Conservation (phyloP, 1,140 invertebrate genomes). For the Galleria mellonella region DNA sequence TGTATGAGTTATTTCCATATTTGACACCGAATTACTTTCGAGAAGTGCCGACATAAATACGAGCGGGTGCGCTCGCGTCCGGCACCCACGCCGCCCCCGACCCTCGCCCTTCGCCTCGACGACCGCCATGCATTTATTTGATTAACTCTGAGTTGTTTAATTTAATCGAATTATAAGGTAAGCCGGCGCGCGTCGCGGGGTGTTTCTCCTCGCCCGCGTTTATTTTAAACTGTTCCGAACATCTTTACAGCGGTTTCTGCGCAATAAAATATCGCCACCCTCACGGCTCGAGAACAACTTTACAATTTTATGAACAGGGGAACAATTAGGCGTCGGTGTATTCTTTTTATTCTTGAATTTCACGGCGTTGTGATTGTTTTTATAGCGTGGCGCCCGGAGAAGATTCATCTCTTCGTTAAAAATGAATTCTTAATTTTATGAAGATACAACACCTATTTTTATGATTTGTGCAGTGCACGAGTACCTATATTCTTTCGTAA, state of each 20-base stretch:
- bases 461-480: slow-evolving; percentile 30
- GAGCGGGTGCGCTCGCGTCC: slow-evolving; percentile 39
- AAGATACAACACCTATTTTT: slow-evolving; percentile 40
- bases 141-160: slow-evolving; percentile 74
- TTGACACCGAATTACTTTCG: slow-evolving; percentile 74
- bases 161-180: slow-evolving; percentile 73
- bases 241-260: slow-evolving; percentile 72
- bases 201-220: slow-evolving; percentile 37
- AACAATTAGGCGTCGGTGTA: slow-evolving; percentile 65
- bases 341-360: slow-evolving; percentile 61
- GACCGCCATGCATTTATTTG: slow-evolving; percentile 71
- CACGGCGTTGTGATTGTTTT: slow-evolving; percentile 55
- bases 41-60: slow-evolving; percentile 72
- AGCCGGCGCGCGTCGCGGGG: slow-evolving; percentile 34
- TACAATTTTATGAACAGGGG: slow-evolving; percentile 72
- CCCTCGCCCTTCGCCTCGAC: slow-evolving; percentile 31
- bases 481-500: not conserved
- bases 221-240: slow-evolving; percentile 69
- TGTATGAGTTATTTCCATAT: slow-evolving; percentile 74
- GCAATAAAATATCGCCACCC: slow-evolving; percentile 70
- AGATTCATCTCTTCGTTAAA: slow-evolving; percentile 66
- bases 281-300: slow-evolving; percentile 59
- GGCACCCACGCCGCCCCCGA: slow-evolving; percentile 16
- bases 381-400: slow-evolving; percentile 32
- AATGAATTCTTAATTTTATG: slow-evolving; percentile 68